These are phyloP conservation scores for Lucinisca nassula DNA, from an alignment of 2,888 invertebrate genomes.

Conservation along the genomic window DNA sequence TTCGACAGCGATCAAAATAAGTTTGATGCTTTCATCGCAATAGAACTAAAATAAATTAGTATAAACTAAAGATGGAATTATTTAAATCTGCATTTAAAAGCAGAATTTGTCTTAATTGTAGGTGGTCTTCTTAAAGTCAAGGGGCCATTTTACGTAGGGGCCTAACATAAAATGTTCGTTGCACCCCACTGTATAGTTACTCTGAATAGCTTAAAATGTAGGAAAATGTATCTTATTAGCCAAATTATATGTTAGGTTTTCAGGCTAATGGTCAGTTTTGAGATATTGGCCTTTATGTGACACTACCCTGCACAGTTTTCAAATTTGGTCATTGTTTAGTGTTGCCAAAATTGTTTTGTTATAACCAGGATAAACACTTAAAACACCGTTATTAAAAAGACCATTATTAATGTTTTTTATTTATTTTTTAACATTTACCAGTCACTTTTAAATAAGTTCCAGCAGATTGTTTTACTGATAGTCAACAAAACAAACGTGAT, in stretches of 20 bases:
- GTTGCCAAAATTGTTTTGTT: neutral
- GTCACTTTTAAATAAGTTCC: neutral
- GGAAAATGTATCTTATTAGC: neutral
- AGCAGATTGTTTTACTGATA: neutral
- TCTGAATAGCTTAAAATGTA: neutral
- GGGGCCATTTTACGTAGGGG: neutral
- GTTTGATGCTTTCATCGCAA: no score
- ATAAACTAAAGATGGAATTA: no score
- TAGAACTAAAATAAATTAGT: no score
- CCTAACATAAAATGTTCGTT: neutral
- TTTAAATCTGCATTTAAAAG: no score
- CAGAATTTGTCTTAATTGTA: no score
- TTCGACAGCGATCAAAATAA: no score
- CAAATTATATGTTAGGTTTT: neutral
- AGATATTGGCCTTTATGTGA: neutral
- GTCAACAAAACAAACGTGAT: neutral
- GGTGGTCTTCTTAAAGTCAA: no score
- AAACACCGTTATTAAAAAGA: neutral
- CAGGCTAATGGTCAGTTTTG: neutral
- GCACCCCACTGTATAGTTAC: neutral
- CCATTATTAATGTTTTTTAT: neutral
- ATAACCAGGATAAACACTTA: neutral
- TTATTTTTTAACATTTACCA: neutral
- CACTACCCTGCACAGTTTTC: neutral
- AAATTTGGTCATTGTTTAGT: no score